A percentile compares a stretch with the other conserved stretches of the same genome.
These are phyloP conservation scores for Amphibalanus amphitrite DNA, from an alignment of 1,140 invertebrate genomes.

Conservation along the genomic window DNA sequence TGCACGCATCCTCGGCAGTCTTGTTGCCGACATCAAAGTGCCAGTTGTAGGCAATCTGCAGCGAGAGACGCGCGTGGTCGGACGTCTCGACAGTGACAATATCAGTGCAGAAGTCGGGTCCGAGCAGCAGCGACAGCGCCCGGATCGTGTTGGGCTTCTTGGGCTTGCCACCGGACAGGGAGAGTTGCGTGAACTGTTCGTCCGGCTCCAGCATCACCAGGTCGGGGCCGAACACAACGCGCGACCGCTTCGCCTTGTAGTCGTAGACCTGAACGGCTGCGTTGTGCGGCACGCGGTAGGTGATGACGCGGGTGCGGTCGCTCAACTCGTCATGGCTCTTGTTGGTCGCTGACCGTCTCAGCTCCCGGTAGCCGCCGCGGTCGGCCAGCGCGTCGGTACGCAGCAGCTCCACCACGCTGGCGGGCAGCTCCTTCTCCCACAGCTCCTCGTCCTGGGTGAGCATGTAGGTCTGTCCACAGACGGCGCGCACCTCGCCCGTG, in stretches of 20 bases:
- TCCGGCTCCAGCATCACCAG: slow-evolving; percentile 37
- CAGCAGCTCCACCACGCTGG: slow-evolving; percentile 28
- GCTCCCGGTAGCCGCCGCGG: slow-evolving; percentile 10
- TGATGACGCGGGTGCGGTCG: slow-evolving; percentile 29
- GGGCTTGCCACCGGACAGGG: slow-evolving; percentile 33
- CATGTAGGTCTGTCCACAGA: slow-evolving; percentile 36
- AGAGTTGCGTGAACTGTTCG: slow-evolving; percentile 35
- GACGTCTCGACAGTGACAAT: slow-evolving; percentile 34
- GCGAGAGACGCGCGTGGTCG: slow-evolving; percentile 33
- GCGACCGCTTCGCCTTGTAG: slow-evolving; percentile 18
- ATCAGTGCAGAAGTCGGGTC: slow-evolving; percentile 36
- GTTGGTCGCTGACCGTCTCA: slow-evolving; percentile 7
- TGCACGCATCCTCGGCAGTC: slow-evolving; percentile 23
- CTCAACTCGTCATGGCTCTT: neutral
- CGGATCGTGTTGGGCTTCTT: slow-evolving; percentile 34
- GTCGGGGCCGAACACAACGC: slow-evolving; percentile 36
- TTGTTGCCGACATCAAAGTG: slow-evolving; percentile 29
- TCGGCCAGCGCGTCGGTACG: slow-evolving; percentile 1
- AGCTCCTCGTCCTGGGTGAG: slow-evolving; percentile 36
- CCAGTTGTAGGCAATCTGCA: slow-evolving; percentile 37
- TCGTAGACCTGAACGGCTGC: slow-evolving; percentile 35
- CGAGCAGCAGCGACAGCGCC: slow-evolving; percentile 31
- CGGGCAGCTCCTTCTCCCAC: slow-evolving; percentile 31
- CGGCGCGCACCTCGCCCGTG: slow-evolving; percentile 31
- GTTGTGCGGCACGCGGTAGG: slow-evolving; percentile 36